Conservation (phyloP, 1,140 invertebrate genomes). For the Pseudobourletiella spinata region DNA sequence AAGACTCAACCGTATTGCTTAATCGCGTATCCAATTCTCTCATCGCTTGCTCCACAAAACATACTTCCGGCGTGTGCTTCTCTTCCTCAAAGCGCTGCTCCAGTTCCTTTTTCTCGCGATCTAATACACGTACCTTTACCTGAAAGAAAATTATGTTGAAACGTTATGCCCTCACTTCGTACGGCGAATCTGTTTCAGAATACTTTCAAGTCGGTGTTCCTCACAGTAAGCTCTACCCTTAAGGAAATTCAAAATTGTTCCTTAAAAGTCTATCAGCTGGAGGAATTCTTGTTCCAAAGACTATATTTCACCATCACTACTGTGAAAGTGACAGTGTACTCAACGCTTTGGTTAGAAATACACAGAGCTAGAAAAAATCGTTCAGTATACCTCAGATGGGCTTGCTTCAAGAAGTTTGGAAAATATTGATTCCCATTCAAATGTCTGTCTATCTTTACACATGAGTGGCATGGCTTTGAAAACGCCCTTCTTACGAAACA, state of each 20-base stretch:
- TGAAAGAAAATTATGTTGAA: constrained; percentile 37
- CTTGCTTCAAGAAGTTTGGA: constrained; percentile 70
- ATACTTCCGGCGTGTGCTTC: constrained; percentile 63
- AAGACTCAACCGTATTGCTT: no score
- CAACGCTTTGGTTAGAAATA: constrained; percentile 17
- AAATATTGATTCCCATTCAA: constrained; percentile 46
- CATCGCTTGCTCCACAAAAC: constrained; percentile 62
- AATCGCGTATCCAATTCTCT: constrained; percentile 7
- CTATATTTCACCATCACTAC: not conserved
- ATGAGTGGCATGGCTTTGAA: constrained; percentile 53
- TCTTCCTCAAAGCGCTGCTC: constrained; percentile 51
- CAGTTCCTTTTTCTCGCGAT: constrained; percentile 61
- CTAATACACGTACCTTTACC: constrained; percentile 54
- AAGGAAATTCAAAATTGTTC: not conserved
- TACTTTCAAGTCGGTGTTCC: not conserved
- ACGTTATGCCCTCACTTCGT: no score
- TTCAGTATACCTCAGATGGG: constrained; percentile 49
- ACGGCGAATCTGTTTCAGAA: no score
- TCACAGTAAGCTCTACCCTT: constrained; percentile 18
- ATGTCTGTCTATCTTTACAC: constrained; percentile 7
- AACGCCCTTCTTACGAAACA: constrained; percentile 71
- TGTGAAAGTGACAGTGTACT: not conserved
- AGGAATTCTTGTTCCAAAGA: not conserved
- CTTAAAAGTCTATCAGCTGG: constrained; percentile 11
- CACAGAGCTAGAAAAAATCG: no score